Conservation (phyloP, 2,888 invertebrate species). For the Lepas anatifera region DNA sequence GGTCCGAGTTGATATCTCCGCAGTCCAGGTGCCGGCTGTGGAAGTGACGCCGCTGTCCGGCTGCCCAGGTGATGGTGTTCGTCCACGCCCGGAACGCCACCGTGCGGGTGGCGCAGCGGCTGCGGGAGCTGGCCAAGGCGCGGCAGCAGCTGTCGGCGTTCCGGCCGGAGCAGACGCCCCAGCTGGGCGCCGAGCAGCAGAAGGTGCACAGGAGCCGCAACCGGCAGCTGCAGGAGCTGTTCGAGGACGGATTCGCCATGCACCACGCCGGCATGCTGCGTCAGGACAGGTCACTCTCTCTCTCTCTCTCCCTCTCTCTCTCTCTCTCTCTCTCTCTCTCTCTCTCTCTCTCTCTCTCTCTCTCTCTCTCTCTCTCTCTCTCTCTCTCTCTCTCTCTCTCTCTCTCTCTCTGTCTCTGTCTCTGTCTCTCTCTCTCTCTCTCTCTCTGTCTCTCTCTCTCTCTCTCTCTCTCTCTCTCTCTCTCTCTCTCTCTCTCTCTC, state of each 20-base stretch:
- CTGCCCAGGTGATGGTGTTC: constrained; percentile 73
- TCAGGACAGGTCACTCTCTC: constrained; percentile 52
- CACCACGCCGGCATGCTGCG: constrained; percentile 95
- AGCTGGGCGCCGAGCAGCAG: constrained; percentile 49
- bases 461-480: background rate
- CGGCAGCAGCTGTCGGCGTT: constrained; percentile 58
- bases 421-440: too few relatives aligned
- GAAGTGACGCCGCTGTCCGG: too few relatives aligned
- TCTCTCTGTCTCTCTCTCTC: background rate
- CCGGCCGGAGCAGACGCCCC: constrained; percentile 38
- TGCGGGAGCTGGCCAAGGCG: constrained; percentile 69
- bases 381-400: too few relatives aligned
- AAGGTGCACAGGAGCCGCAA: constrained; percentile 60
- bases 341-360: too few relatives aligned
- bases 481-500: background rate
- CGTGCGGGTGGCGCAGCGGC: constrained; percentile 66
- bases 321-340: too few relatives aligned
- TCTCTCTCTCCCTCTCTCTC: too few relatives aligned
- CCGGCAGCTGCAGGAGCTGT: constrained; percentile 67
- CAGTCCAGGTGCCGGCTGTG: too few relatives aligned
- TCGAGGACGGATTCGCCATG: constrained; percentile 59
- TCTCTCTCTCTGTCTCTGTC: too few relatives aligned
- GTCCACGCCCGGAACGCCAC: constrained; percentile 97
- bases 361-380: too few relatives aligned
- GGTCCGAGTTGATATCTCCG: too few relatives aligned